A percentile compares a stretch with the other conserved stretches of the same genome.
Evolutionary conservation across 2,888 invertebrate species (phyloP).

Genomic region (Argyresthia goedartella): DNA sequence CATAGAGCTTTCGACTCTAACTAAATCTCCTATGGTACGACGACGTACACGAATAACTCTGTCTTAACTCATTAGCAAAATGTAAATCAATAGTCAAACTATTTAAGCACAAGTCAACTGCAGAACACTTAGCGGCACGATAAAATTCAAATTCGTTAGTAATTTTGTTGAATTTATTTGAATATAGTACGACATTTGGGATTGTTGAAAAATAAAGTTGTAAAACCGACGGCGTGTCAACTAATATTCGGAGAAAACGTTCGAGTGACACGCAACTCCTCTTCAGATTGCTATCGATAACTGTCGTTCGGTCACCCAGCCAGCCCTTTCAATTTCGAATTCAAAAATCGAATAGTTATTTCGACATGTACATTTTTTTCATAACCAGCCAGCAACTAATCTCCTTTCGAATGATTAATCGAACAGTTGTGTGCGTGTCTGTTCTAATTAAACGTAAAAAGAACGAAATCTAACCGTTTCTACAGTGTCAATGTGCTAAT

Average conservation of each 20-base stretch:
- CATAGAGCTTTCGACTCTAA: slow-evolving; percentile 23
- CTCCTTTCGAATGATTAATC: slow-evolving; percentile 2
- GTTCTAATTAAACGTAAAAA: slow-evolving; percentile 5
- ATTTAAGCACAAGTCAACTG: not conserved
- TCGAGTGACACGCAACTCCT: slow-evolving; percentile 13
- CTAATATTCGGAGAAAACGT: slow-evolving; percentile 8
- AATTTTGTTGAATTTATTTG: slow-evolving; percentile 30
- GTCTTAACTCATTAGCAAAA: not conserved
- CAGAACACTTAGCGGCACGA: slow-evolving; percentile 27
- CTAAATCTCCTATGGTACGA: slow-evolving; percentile 20
- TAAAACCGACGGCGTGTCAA: slow-evolving; percentile 22
- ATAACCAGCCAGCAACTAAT: not conserved
- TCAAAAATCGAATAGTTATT: not conserved
- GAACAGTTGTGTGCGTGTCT: slow-evolving; percentile 3
- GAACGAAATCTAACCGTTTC: slow-evolving; percentile 7
- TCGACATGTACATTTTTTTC: not conserved
- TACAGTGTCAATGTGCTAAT: slow-evolving; percentile 17
- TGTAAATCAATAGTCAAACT: slow-evolving; percentile 2
- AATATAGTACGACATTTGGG: slow-evolving; percentile 32
- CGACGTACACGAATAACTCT: not conserved
- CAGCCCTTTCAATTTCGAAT: not conserved
- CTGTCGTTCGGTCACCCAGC: slow-evolving; percentile 4
- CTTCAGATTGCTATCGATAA: slow-evolving; percentile 12
- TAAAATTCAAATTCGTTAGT: slow-evolving; percentile 46
- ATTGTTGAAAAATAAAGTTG: slow-evolving; percentile 58